Percentiles rank a stretch among this genome's conserved stretches.
These are phyloP conservation scores for Sebastes ruberrimus DNA, from an alignment of 2,797 vertebrate species.

Conservation along the genomic window DNA sequence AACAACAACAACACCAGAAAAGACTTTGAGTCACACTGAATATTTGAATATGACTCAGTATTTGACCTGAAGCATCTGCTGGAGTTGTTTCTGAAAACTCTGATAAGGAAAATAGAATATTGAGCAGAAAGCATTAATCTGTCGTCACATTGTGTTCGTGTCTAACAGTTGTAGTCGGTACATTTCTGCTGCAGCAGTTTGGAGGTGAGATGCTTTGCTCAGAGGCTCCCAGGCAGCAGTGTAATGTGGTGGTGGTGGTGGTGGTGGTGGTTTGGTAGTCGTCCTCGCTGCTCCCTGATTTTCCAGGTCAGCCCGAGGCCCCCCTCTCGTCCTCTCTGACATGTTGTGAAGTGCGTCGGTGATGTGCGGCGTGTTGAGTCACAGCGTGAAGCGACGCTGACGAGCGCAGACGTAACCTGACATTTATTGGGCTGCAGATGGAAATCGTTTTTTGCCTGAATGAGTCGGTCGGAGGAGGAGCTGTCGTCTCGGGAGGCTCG, in stretches of 20 bases:
- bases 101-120: neutral
- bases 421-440: slow-evolving; percentile 40
- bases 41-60: neutral
- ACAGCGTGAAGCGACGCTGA: slow-evolving; percentile 19
- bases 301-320: slow-evolving; percentile 10
- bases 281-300: neutral
- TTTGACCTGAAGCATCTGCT: neutral
- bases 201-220: neutral
- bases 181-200: neutral
- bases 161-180: neutral
- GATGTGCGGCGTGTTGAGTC: slow-evolving; percentile 35
- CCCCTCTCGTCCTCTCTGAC: slow-evolving; percentile 7
- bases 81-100: neutral
- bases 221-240: neutral
- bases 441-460: slow-evolving; percentile 31
- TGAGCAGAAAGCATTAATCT: neutral
- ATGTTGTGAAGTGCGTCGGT: slow-evolving; percentile 27
- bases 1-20: neutral
- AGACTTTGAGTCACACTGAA: neutral
- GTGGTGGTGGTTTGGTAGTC: neutral
- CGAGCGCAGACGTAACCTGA: slow-evolving; percentile 31
- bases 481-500: slow-evolving; percentile 32
- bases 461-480: slow-evolving; percentile 26
- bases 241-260: neutral
- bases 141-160: too few relatives aligned